A percentile compares a stretch with the other conserved stretches of the same genome.
Evolutionary conservation across 2,888 invertebrate genomes (phyloP).

Genomic region (Volucella inflata): DNA sequence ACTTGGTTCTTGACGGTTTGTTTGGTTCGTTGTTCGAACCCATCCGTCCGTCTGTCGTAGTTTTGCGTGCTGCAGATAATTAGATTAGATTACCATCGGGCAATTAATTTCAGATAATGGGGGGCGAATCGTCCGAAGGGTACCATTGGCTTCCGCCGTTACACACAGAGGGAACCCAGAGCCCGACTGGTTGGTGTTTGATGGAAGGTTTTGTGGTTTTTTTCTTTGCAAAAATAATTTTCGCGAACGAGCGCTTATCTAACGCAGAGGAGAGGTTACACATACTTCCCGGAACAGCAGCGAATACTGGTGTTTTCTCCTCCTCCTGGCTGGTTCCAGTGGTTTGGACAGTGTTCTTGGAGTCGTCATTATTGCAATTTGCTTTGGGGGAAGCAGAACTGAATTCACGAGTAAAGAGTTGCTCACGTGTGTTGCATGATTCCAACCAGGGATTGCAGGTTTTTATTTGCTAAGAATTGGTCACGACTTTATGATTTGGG

Average conservation of each 20-base stretch:
- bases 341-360: constrained; percentile 22
- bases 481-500: constrained; percentile 57
- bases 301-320: constrained; percentile 55
- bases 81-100: constrained; percentile 75
- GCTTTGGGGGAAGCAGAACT: neutral
- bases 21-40: constrained; percentile 46
- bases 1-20: constrained; percentile 25
- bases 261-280: constrained; percentile 55
- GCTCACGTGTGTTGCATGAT: constrained; percentile 53
- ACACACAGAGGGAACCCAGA: constrained; percentile 27
- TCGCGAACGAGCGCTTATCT: constrained; percentile 65
- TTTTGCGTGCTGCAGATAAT: constrained; percentile 74
- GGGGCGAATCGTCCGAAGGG: constrained; percentile 73
- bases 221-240: constrained; percentile 18
- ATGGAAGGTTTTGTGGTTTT: neutral
- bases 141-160: constrained; percentile 74
- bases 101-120: constrained; percentile 75
- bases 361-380: constrained; percentile 53
- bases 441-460: constrained; percentile 12
- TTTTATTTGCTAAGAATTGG: constrained; percentile 64
- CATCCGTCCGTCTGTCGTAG: constrained; percentile 19
- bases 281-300: constrained; percentile 68
- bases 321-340: constrained; percentile 12
- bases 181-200: constrained; percentile 9
- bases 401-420: neutral